Conservation (phyloP, 2,113 vertebrate genomes). For the Lasiurus borealis region DNA sequence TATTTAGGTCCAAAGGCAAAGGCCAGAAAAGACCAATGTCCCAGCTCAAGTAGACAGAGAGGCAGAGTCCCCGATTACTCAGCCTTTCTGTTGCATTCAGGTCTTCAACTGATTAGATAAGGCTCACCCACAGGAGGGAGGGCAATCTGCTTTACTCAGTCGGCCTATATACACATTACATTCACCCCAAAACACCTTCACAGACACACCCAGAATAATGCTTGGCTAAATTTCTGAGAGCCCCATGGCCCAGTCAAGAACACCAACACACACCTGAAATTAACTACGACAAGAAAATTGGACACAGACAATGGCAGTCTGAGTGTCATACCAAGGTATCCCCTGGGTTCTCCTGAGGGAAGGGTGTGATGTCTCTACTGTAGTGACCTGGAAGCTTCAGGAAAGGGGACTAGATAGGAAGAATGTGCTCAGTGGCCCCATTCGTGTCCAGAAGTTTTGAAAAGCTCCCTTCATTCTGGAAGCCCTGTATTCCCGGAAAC, state of each 20-base stretch:
- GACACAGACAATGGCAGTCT: background rate
- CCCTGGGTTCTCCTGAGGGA: background rate
- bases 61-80: background rate
- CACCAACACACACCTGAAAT: background rate
- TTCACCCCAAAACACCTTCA: background rate
- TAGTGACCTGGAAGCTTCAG: background rate
- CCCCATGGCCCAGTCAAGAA: background rate
- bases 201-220: background rate
- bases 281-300: background rate
- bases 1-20: background rate
- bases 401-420: background rate
- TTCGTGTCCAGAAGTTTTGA: background rate
- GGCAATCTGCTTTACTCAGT: background rate
- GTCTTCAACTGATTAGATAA: background rate
- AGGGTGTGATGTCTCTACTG: background rate
- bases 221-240: background rate
- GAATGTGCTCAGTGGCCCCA: background rate
- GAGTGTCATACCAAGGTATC: background rate
- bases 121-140: background rate
- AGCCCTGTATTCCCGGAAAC: background rate
- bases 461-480: background rate
- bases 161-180: background rate
- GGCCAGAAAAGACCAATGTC: background rate
- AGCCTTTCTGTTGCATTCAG: background rate
- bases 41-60: background rate